Evolutionary conservation across 37 sponge, comb jelly and placozoan species (phyloP).

Genomic region (Oscarella lobularis): DNA sequence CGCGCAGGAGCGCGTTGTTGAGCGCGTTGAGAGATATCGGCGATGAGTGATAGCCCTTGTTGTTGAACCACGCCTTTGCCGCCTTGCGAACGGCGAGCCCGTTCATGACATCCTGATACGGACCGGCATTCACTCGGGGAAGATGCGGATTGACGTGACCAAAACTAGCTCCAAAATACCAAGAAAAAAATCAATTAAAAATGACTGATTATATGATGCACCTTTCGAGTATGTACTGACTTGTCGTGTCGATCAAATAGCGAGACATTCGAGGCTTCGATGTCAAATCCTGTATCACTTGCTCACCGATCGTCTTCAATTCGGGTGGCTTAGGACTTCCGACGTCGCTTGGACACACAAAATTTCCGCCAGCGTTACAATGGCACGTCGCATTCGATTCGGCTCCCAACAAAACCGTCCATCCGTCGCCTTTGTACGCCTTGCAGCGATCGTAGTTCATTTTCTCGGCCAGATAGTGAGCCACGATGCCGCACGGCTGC

Average conservation of each 20-base stretch:
- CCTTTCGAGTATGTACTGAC: not conserved
- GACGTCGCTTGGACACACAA: not conserved
- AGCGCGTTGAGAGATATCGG: too few relatives aligned
- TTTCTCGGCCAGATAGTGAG: not conserved
- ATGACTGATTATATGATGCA: too few relatives aligned
- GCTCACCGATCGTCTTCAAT: not conserved
- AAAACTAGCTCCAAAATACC: not conserved
- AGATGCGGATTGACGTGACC: not conserved
- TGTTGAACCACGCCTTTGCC: not conserved
- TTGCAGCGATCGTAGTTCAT: not conserved
- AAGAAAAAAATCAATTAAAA: too few relatives aligned
- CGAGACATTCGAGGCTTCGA: not conserved
- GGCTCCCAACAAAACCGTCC: not conserved
- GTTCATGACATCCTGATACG: not conserved
- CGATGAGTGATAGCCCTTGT: too few relatives aligned
- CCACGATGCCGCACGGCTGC: not conserved
- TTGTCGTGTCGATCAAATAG: not conserved
- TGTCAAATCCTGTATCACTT: not conserved
- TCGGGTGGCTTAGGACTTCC: not conserved
- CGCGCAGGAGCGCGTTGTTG: too few relatives aligned
- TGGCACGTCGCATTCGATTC: not conserved
- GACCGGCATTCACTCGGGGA: not conserved
- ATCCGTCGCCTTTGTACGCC: not conserved
- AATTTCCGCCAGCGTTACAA: not conserved
- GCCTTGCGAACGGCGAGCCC: not conserved